Base-by-base conservation (phyloP, 1,140 invertebrate species). In the Procambarus virginalis region DNA sequence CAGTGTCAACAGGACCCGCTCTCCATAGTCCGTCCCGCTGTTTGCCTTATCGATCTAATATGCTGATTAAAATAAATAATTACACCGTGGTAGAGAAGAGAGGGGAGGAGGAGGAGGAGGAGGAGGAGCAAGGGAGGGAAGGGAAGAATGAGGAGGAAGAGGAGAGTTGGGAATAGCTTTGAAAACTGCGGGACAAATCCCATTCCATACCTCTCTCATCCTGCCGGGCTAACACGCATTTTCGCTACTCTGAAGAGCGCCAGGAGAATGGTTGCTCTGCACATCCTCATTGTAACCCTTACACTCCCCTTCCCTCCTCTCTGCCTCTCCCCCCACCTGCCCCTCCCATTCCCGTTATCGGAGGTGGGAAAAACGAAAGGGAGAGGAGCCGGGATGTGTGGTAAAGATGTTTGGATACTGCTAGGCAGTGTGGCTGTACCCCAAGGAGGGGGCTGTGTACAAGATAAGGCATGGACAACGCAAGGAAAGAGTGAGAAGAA, bases 61-160 rank as follows among this genome's bases (percentile, higher is more conserved):
- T 84, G 64, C 82, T 84, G 82, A 84, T 84, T 84, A 84, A 84
- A 84, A 84, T 84, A 83, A 83, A 83, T 83, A 83, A 83, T 83
- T 64, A 83, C 81, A 45, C 81, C 45, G 17, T 48, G 81, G 51
- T 55, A 12, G 51, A 3, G 51, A 12, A 12, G 12, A 12, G 4
- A 9, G 51, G 51, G 51, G 4, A 55, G 2, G 51, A 55, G 12
- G 8, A 12, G 51, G 51, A 9, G 51, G 51, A 12, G 51, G 51
- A 55, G 51, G 3, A 5, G 51, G 51, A 55, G 34, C 34, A 55
- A 12, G 51, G 12, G 2, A 55, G 51, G 51, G 51, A 5, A 55
- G 51, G 51, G 51, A 55, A 12, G 51, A 55, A 1, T 9, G 51
- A 12, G 51, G 4, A 55, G 51, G 51, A 12, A 55, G 51, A 3